Conservation (phyloP, 2,888 invertebrate species). For the Ophion ellenae region DNA sequence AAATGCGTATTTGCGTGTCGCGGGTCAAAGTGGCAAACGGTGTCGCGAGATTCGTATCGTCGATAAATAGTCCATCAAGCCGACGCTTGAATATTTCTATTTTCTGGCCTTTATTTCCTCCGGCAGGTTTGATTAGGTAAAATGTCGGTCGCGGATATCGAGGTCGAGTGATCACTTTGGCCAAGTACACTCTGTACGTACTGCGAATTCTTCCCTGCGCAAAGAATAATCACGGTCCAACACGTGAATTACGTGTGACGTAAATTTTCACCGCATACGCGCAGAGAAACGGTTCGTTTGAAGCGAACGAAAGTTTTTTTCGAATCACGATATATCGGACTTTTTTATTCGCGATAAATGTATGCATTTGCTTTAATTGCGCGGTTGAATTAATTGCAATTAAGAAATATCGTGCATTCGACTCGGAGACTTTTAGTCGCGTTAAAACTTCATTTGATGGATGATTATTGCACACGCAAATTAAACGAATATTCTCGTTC, state of each 20-base stretch:
- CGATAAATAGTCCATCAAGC: constrained; percentile 60
- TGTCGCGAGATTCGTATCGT: constrained; percentile 64
- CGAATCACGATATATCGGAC: too few species aligned
- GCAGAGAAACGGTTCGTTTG: too few species aligned
- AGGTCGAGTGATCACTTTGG: neutral
- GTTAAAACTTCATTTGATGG: too few species aligned
- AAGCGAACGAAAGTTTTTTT: too few species aligned
- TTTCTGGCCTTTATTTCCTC: constrained; percentile 7
- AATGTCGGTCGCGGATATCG: constrained; percentile 1
- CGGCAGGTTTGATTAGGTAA: neutral
- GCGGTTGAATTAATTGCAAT: too few species aligned
- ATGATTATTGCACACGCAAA: too few species aligned
- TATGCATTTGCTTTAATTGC: neutral
- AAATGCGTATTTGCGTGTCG: constrained; percentile 61
- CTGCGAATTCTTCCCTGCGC: neutral
- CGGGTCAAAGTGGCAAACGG: constrained; percentile 64
- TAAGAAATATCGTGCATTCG: too few species aligned
- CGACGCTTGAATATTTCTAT: constrained; percentile 21
- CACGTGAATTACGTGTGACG: too few species aligned
- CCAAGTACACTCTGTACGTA: neutral
- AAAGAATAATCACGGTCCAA: neutral
- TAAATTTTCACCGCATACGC: too few species aligned
- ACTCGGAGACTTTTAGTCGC: too few species aligned
- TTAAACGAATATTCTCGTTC: too few species aligned
- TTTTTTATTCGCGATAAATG: too few species aligned